Base-by-base conservation (phyloP, 2,797 vertebrate genomes). In the Tragopan temminckii region DNA sequence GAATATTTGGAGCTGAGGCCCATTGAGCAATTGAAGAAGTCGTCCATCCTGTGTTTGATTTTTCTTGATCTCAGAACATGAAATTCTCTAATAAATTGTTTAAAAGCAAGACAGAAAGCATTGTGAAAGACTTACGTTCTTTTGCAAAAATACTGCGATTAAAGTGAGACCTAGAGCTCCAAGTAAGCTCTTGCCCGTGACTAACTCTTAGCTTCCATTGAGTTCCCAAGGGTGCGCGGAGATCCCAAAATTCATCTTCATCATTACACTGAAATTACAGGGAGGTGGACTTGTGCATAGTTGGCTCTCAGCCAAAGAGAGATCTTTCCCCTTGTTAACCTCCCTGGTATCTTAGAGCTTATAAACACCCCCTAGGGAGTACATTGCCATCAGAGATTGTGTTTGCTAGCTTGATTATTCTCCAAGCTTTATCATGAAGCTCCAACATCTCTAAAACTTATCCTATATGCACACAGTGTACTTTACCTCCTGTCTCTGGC, bases 81-180 rank as follows among this genome's bases (percentile, higher is more conserved):
- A 74, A 45, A 61, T 92, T 88, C 63, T 38, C 24, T 68, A 61
- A 18, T 36, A 69, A 80, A 31, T 25, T 50, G 25, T 36, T 7
- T 85, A 77, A 90, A 92, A 93, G 43, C 12, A 59, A 87, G 31
- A 66, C 12, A 52, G 33, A 67, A 66, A 55, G n/a, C 38, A 75
- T 17, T 18, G n/a, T 45, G 18, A 89, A 70, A 72, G 80, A 19
- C 16, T 15, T 42, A n/a, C 52, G 17, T 19, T 20, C 11, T 45
- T 45, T 48, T 40, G 1, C n/a, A 71, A 67, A 55, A 72, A 36
- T 69, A 45, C 23, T 31, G 29, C 7, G 24, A 80, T 90, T 87
- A 58, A 45, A 89, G 68, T 71, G 42, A 63, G 64, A 71, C 46
- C 64, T 90, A 76, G 64, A 23, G 20, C 80, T 62, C 59, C 64